Base-by-base conservation (phyloP, 2,113 vertebrate genomes). In the Theristicus caerulescens region DNA sequence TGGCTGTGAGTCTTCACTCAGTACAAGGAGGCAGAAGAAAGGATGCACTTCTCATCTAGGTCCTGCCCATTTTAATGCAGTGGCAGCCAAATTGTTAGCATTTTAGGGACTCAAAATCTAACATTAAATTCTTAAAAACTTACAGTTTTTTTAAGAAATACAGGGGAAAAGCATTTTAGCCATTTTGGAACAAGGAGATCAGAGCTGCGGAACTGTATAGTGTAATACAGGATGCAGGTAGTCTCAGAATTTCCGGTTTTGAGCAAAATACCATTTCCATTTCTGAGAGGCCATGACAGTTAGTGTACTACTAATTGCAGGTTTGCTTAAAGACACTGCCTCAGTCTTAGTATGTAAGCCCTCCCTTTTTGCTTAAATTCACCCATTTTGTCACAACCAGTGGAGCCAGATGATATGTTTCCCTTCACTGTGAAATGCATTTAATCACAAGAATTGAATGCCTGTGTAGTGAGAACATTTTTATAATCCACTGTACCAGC, bases 401-500 rank as follows among this genome's bases (percentile, higher is more conserved):
- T 51, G 59, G 52, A 86, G 51, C 31, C 74, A 82, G 66, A 67
- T 88, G 70, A 96, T 82, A 57, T 36, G 76, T 74, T 86, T 85
- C 27, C 52, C 34, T 91, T 82, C 69, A 42, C 69, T 93, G 67
- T 81, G 79, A 96, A 96, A 90, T 57, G 47, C 51, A 77, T 73
- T 89, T 95, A 93, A 93, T 95, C 11, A 2, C 62, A 85, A 49
- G 59, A 73, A 36, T 79, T 3, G 6, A 85, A 91, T 81, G 81
- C 61, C 44, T 95, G 67, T 77, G 76, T 34, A 17, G 31, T 93
- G 82, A 93, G 86, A 93, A 70, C 55, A 76, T 58, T 80, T 92
- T 74, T 80, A 77, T 94, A 96, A 93, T 95, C 79, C 7, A 2
- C 57, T 74, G 52, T 88, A 90, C 82, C 89, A 91, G 57, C n/a